Evolutionary conservation across 2,888 invertebrate species (phyloP).

Genomic region (Tachina fera): DNA sequence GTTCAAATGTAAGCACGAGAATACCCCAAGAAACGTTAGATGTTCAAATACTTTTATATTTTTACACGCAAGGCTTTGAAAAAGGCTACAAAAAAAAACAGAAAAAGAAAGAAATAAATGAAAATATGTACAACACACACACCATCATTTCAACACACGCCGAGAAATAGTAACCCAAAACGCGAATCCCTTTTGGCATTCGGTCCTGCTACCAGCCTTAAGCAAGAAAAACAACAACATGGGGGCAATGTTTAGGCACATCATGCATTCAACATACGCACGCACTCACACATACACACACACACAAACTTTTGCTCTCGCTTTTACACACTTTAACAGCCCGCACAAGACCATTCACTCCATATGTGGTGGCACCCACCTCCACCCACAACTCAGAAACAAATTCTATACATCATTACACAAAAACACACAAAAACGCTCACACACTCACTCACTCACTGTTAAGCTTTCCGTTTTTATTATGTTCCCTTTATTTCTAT

Average conservation of each 20-base stretch:
- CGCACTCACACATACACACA: slow-evolving; percentile 3
- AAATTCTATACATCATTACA: slow-evolving; percentile 69
- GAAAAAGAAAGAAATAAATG: slow-evolving; percentile 47
- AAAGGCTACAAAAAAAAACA: slow-evolving; percentile 44
- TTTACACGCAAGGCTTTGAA: slow-evolving; percentile 68
- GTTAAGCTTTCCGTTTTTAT: slow-evolving; percentile 69
- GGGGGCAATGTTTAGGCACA: slow-evolving; percentile 65
- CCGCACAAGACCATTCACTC: slow-evolving; percentile 21
- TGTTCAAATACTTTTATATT: slow-evolving; percentile 61
- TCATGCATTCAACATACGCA: slow-evolving; percentile 57
- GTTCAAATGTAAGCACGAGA: slow-evolving; percentile 27
- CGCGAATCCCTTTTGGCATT: slow-evolving; percentile 72
- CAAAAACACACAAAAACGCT: neutral
- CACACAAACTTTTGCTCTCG: neutral
- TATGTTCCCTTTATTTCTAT: slow-evolving; percentile 67
- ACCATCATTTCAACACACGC: neutral
- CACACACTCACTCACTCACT: slow-evolving; percentile 53
- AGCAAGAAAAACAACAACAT: slow-evolving; percentile 41
- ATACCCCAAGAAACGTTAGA: slow-evolving; percentile 66
- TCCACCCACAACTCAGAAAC: neutral
- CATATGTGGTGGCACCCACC: slow-evolving; percentile 8
- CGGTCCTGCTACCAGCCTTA: slow-evolving; percentile 60
- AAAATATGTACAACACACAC: slow-evolving; percentile 17
- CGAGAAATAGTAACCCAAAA: slow-evolving; percentile 68
- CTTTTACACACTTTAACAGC: slow-evolving; percentile 9